Evolutionary conservation across 2,888 invertebrate genomes (phyloP).

Genomic region (Biston stratarius): DNA sequence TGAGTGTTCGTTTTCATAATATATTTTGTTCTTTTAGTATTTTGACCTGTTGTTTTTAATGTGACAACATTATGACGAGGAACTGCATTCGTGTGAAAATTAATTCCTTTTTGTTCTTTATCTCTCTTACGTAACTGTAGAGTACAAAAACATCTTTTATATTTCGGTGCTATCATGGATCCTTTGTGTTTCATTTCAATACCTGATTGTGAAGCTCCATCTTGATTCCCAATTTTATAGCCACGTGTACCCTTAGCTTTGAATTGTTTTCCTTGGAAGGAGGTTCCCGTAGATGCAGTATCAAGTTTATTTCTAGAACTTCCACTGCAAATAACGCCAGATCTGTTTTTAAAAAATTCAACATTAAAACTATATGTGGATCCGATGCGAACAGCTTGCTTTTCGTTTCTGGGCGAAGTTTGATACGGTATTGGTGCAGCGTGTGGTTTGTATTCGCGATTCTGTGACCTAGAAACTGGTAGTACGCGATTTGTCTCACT

Average conservation of each 20-base stretch:
- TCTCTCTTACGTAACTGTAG: neutral
- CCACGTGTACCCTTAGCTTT: constrained; percentile 1
- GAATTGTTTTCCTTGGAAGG: neutral
- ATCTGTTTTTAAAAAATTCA: constrained; percentile 48
- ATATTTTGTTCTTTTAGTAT: neutral
- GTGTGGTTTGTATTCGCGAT: neutral
- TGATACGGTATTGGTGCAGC: neutral
- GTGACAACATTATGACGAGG: neutral
- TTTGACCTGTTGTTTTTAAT: constrained; percentile 30
- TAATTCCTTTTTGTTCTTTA: neutral
- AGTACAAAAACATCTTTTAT: constrained; percentile 6
- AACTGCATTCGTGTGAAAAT: neutral
- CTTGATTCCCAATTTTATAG: neutral
- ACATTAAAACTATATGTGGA: constrained; percentile 54
- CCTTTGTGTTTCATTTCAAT: neutral
- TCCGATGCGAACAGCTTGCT: constrained; percentile 53
- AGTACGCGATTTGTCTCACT: neutral
- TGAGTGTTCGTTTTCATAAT: neutral
- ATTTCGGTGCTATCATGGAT: neutral
- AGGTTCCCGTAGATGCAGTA: neutral
- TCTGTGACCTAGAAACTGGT: neutral
- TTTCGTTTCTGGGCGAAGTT: neutral
- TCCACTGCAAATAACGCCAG: neutral
- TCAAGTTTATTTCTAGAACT: neutral
- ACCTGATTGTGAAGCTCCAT: neutral